Evolutionary conservation across 2,797 vertebrate species (phyloP).

Genomic region (Sylvilagus floridanus): DNA sequence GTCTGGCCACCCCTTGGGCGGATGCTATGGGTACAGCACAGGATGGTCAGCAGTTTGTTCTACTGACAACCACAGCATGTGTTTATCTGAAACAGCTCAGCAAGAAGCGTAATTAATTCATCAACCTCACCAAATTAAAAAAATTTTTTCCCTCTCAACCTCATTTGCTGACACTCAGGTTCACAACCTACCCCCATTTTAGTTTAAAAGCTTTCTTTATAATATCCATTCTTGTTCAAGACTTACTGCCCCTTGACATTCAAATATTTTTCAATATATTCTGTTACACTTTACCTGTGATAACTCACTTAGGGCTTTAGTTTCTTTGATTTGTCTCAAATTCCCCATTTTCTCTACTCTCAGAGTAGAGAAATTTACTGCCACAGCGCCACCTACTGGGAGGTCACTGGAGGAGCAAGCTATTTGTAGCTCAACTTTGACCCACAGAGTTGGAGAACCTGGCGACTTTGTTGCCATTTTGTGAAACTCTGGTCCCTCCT

Average conservation of each 20-base stretch:
- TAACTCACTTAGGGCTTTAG: conserved; percentile 34
- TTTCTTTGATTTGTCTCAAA: conserved; percentile 50
- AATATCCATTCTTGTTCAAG: background rate
- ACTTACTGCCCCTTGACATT: background rate
- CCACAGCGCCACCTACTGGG: conserved; percentile 71
- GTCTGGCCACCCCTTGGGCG: background rate
- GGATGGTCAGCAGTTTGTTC: conserved; percentile 15
- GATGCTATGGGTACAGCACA: background rate
- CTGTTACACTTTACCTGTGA: conserved; percentile 46
- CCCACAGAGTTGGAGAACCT: background rate
- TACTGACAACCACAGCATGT: background rate
- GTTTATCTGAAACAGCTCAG: conserved; percentile 38
- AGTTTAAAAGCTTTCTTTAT: background rate
- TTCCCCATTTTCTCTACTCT: background rate
- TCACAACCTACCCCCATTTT: conserved; percentile 40
- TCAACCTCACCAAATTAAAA: conserved; percentile 8
- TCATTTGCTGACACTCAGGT: conserved; percentile 37
- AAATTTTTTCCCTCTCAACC: background rate
- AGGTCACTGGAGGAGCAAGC: conserved; percentile 8
- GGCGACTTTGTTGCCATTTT: conserved; percentile 46
- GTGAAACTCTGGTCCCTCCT: conserved; percentile 42
- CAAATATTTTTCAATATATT: background rate
- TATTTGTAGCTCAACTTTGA: conserved; percentile 29
- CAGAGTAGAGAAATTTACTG: conserved; percentile 57
- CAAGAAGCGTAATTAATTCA: conserved; percentile 6